Conservation (phyloP, 2,797 vertebrate species). For the Enteromius paludinosus region DNA sequence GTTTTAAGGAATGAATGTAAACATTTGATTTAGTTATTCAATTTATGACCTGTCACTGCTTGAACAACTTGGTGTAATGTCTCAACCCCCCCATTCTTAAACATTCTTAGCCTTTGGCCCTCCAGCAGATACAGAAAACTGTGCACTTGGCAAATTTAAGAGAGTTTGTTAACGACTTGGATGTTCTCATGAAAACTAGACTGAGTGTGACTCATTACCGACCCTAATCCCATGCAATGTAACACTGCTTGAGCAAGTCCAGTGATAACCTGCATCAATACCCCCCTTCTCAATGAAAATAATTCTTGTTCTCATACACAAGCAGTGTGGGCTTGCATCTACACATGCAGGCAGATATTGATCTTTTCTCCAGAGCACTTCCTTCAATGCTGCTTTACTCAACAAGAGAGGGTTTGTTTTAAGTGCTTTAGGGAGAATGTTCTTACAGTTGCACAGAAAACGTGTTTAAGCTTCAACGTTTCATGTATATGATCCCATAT, state of each 20-base stretch:
- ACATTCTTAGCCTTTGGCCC: constrained; percentile 50
- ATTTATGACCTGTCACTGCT: background rate
- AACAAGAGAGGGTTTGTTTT: constrained; percentile 39
- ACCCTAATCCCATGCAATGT: constrained; percentile 30
- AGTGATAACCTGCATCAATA: constrained; percentile 15
- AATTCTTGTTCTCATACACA: constrained; percentile 36
- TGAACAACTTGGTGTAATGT: background rate
- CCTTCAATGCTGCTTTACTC: background rate
- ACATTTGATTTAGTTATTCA: background rate
- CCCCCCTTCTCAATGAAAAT: constrained; percentile 14
- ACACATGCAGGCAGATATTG: constrained; percentile 39
- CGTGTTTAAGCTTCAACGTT: background rate
- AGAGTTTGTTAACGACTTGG: constrained; percentile 49
- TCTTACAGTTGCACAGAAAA: background rate
- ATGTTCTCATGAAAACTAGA: constrained; percentile 40
- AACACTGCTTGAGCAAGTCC: constrained; percentile 11
- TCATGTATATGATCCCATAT: constrained; percentile 3
- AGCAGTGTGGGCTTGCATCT: constrained; percentile 23
- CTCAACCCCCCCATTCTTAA: constrained; percentile 32
- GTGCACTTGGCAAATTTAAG: constrained; percentile 46
- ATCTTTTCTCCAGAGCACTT: constrained; percentile 38
- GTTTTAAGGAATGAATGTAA: background rate
- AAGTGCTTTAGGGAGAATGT: background rate
- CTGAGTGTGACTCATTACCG: constrained; percentile 16
- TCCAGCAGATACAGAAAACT: constrained; percentile 43